These are phyloP conservation scores for Lordiphosa clarofinis DNA, from an alignment of 1,140 invertebrate species.

Conservation along the genomic window DNA sequence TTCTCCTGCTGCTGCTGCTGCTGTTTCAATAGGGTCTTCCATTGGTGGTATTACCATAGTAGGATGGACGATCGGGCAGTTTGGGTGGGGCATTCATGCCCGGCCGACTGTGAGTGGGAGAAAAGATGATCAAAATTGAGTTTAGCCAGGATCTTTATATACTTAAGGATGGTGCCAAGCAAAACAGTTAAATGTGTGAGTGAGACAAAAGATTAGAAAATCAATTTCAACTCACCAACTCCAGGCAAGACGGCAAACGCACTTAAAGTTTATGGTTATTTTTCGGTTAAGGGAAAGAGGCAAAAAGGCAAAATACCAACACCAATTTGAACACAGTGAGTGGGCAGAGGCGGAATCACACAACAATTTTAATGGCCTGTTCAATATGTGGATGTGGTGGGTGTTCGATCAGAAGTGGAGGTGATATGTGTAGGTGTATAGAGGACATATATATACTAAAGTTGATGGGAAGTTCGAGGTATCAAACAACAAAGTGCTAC, in stretches of 20 bases:
- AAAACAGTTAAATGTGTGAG: too few species aligned
- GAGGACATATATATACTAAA: too few species aligned
- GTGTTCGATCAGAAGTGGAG: too few species aligned
- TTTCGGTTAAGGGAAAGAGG: slow-evolving; percentile 4
- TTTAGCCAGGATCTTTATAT: background rate
- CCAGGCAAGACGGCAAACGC: slow-evolving; percentile 21
- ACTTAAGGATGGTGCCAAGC: too few species aligned
- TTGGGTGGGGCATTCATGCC: slow-evolving; percentile 68
- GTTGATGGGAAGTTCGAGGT: too few species aligned
- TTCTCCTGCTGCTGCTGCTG: background rate
- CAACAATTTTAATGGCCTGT: too few species aligned
- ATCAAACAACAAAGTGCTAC: too few species aligned
- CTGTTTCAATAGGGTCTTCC: slow-evolving; percentile 47
- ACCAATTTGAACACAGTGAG: too few species aligned
- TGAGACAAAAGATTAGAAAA: background rate
- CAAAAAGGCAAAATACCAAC: background rate
- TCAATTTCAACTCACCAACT: slow-evolving; percentile 17
- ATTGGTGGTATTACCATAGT: slow-evolving; percentile 68
- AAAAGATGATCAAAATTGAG: slow-evolving; percentile 4
- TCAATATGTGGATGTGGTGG: too few species aligned
- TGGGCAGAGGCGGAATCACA: too few species aligned
- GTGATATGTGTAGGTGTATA: too few species aligned
- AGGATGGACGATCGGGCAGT: slow-evolving; percentile 65
- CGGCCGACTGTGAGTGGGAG: slow-evolving; percentile 48
- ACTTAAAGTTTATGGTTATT: slow-evolving; percentile 23